phyloP scores from a whole-genome alignment of 2,113 vertebrate genomes.

The Dasypus novemcinctus region DNA sequence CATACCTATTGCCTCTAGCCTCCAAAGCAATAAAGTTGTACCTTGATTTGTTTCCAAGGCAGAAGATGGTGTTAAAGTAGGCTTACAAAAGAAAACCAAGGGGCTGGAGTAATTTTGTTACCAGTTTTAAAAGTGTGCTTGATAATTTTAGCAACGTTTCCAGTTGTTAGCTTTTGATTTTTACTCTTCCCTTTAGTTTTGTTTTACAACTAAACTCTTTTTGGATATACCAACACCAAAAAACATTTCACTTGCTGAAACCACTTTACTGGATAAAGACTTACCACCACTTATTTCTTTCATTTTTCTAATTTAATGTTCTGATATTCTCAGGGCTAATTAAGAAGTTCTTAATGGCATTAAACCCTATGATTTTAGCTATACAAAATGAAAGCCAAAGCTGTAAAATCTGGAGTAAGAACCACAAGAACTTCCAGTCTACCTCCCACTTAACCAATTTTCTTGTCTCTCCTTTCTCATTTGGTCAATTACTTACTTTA shows the following conservation, averaged over 20 bases:
- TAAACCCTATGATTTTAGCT: neutral
- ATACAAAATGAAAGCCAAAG: constrained; percentile 41
- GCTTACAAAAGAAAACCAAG: neutral
- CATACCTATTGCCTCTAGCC: neutral
- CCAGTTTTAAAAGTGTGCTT: constrained; percentile 33
- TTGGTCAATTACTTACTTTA: constrained; percentile 37
- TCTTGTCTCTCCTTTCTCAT: constrained; percentile 41
- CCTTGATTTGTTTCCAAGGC: neutral
- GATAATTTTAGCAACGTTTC: neutral
- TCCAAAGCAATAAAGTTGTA: neutral
- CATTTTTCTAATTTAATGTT: constrained; percentile 41
- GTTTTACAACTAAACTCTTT: neutral
- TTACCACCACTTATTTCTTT: neutral
- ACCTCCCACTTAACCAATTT: constrained; percentile 57
- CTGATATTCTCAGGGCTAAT: neutral
- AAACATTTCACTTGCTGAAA: constrained; percentile 35
- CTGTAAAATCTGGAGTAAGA: neutral
- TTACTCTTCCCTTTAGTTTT: neutral
- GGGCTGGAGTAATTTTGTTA: neutral
- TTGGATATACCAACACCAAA: neutral
- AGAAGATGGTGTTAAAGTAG: neutral
- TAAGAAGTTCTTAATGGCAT: neutral
- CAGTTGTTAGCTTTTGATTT: neutral
- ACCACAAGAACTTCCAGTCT: constrained; percentile 28
- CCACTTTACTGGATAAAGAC: neutral